phyloP scores from a whole-genome alignment of 2,113 vertebrate genomes.

The Chelonoidis abingdonii region DNA sequence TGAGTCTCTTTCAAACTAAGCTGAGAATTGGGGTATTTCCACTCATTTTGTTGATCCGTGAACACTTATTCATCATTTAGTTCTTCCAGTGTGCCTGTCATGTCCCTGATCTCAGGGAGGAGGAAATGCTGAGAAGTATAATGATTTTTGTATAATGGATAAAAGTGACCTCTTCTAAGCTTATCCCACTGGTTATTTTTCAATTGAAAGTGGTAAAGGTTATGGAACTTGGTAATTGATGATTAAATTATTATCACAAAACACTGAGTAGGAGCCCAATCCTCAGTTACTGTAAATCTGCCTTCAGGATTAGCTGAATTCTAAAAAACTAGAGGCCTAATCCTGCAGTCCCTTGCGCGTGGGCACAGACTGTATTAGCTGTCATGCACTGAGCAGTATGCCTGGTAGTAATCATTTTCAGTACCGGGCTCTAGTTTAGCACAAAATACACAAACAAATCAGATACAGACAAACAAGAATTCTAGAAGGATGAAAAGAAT shows the following conservation, averaged over 20 bases:
- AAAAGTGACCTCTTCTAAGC: not conserved
- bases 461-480: not conserved
- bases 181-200: not conserved
- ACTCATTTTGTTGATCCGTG: not conserved
- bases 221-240: not conserved
- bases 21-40: not conserved
- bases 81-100: not conserved
- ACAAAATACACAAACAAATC: not conserved
- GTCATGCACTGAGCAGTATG: accelerated
- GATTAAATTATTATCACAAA: not conserved
- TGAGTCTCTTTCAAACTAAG: not conserved
- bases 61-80: not conserved
- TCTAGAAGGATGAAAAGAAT: accelerated
- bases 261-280: not conserved
- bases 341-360: not conserved
- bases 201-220: not conserved
- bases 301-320: not conserved
- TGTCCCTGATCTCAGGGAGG: not conserved
- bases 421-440: not conserved
- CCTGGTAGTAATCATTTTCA: not conserved
- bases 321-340: not conserved
- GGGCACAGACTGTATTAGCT: not conserved
- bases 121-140: not conserved
- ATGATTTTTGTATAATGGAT: not conserved
- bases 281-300: accelerated